Percentiles rank a stretch among this genome's conserved stretches.
Conservation (phyloP, 2,888 invertebrate genomes). For the Lasioglossum calceatum region DNA sequence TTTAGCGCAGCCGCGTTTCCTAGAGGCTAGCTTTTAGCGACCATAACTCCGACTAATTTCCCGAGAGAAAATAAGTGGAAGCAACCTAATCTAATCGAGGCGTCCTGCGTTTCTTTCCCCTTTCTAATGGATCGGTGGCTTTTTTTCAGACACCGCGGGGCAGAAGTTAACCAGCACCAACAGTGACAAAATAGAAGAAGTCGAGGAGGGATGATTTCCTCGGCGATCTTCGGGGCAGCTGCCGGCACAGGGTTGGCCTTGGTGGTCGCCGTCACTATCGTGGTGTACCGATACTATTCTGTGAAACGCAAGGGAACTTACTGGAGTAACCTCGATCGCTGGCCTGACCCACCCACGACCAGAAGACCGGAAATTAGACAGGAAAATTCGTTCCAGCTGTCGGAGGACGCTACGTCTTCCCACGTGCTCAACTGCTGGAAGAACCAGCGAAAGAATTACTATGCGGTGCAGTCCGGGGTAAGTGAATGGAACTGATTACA, state of each 20-base stretch:
- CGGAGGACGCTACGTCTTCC: slow-evolving; percentile 51
- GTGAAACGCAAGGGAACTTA: slow-evolving; percentile 86
- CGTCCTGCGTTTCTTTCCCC: neutral
- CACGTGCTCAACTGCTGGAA: slow-evolving; percentile 75
- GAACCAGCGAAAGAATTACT: slow-evolving; percentile 75
- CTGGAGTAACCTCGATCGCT: slow-evolving; percentile 87
- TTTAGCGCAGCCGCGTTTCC: neutral
- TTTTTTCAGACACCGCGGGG: slow-evolving; percentile 30
- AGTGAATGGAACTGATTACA: slow-evolving; percentile 45
- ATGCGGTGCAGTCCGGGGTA: slow-evolving; percentile 76
- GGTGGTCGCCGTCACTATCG: slow-evolving; percentile 88
- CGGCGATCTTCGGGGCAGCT: slow-evolving; percentile 89
- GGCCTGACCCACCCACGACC: slow-evolving; percentile 79
- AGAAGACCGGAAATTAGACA: slow-evolving; percentile 46
- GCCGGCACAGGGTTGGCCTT: slow-evolving; percentile 88
- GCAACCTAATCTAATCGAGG: slow-evolving; percentile 20
- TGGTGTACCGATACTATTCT: slow-evolving; percentile 88
- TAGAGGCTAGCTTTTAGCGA: neutral
- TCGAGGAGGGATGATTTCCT: slow-evolving; percentile 85
- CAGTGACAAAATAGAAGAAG: neutral
- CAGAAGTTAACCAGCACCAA: neutral
- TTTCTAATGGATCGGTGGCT: slow-evolving; percentile 9
- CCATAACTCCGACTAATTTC: neutral
- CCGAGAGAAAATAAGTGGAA: neutral
- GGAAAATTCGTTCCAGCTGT: slow-evolving; percentile 51